Evolutionary conservation across 2,797 vertebrate species (phyloP), one percentile per base, ranked within the genome.

Genomic region (Leptatherina wallacei): DNA sequence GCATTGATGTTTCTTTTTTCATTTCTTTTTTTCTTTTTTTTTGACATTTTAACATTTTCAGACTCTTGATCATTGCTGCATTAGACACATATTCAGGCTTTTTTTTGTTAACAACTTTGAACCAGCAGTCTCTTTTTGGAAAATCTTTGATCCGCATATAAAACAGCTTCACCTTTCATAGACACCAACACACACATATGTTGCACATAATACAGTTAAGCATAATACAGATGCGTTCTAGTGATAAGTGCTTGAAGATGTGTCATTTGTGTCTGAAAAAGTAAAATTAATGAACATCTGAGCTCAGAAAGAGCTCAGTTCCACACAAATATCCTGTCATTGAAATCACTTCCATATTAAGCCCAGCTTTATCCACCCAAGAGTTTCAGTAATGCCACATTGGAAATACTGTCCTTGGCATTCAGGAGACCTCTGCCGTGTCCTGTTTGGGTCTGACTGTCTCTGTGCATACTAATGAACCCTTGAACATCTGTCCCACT

Each of bases 401-500:
- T 75, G 75, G 76, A 63, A 82, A 91, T 82, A 77, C 71, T 78
- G 89, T 93, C 93, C 92, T 94, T 94, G 92, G 93, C 92, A 93
- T 93, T 90, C 82, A 81, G 80, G 81, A 85, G 93, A 93, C 93
- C 92, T 94, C 93, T 86, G 88, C 73, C 66, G 80, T 84, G 89
- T 87, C 85, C 83, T 85, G 78, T 90, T 90, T 82, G 86, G 85
- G 88, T 91, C 88, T 18, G 75, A 76, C 71, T 51, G 76, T 87
- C 90, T 89, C 73, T 24, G 36, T 86, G 93, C 89, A 94, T 95
- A 92, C 94, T 92, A 95, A 95, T 95, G 94, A 94, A 86, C 76
- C 71, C 80, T 66, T 61, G 89, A 95, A 95, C 95, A 95, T 95
- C 94, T 95, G 94, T 94, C 89, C 88, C 87, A 91, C 90, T 93